phyloP scores from a whole-genome alignment of 2,797 vertebrate genomes.

The Rhynchotus rufescens region DNA sequence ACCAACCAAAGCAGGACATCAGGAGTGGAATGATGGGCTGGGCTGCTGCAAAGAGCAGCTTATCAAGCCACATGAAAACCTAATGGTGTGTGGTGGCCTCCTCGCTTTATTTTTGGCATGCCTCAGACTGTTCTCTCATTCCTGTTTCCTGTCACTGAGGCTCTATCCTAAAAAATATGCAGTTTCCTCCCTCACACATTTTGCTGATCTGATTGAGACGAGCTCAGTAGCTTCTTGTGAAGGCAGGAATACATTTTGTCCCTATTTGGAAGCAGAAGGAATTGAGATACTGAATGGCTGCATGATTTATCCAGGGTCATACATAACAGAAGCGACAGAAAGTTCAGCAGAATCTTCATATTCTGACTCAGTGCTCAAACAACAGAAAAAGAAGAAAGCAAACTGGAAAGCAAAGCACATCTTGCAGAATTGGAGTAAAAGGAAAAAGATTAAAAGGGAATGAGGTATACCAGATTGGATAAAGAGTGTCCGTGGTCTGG shows the following conservation, averaged over 20 bases:
- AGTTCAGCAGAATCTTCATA: neutral
- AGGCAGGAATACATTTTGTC: neutral
- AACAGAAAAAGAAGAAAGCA: neutral
- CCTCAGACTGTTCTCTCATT: neutral
- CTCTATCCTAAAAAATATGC: neutral
- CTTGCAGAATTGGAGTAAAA: neutral
- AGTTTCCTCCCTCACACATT: neutral
- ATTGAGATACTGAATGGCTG: neutral
- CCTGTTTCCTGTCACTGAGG: neutral
- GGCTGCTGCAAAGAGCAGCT: neutral
- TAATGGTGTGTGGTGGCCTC: fast-evolving
- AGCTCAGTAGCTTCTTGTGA: neutral
- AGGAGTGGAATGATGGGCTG: fast-evolving
- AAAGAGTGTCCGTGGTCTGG: neutral
- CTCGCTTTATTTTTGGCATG: neutral
- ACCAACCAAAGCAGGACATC: neutral
- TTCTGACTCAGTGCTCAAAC: neutral
- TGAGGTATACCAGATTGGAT: neutral
- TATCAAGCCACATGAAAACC: neutral
- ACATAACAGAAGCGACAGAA: neutral
- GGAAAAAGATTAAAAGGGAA: neutral
- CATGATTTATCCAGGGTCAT: neutral
- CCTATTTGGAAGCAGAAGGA: neutral
- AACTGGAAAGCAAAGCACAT: neutral
- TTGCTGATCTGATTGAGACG: neutral